phyloP scores from a whole-genome alignment of 2,113 vertebrate species.

The Dasyurus viverrinus region DNA sequence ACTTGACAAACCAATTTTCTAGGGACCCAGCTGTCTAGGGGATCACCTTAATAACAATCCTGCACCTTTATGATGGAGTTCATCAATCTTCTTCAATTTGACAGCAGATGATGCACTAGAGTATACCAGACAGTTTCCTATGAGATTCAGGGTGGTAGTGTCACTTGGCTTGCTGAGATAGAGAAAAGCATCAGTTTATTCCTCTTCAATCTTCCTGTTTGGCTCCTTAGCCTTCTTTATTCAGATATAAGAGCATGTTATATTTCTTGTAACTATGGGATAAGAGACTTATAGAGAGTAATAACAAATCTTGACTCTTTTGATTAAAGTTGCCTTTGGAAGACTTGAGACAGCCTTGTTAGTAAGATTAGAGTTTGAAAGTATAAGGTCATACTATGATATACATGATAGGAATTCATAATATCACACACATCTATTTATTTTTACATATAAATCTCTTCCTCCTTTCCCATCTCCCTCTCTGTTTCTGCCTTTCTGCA shows the following conservation, averaged over 20 bases:
- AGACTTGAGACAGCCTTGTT: not conserved
- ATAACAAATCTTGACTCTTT: not conserved
- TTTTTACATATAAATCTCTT: constrained; percentile 4
- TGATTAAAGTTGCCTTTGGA: not conserved
- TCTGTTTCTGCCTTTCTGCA: no score
- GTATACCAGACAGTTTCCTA: not conserved
- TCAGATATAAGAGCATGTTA: not conserved
- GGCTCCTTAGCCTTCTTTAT: not conserved
- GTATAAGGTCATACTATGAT: not conserved
- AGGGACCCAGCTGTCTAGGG: constrained; percentile 64
- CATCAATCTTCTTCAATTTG: constrained; percentile 65
- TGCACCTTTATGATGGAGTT: constrained; percentile 59
- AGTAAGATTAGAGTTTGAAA: not conserved
- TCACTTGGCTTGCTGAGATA: not conserved
- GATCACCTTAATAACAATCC: constrained; percentile 71
- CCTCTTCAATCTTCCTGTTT: not conserved
- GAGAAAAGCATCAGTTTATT: not conserved
- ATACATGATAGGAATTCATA: not conserved
- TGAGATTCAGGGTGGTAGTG: not conserved
- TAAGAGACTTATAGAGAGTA: not conserved
- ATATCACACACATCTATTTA: not conserved
- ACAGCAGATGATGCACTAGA: constrained; percentile 16
- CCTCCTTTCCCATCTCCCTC: constrained; percentile 34
- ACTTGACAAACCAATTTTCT: constrained; percentile 48
- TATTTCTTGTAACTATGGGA: not conserved